Percentiles rank a stretch among this genome's conserved stretches.
Conservation (phyloP, 2,888 invertebrate species). For the Drosophila helvetica region DNA sequence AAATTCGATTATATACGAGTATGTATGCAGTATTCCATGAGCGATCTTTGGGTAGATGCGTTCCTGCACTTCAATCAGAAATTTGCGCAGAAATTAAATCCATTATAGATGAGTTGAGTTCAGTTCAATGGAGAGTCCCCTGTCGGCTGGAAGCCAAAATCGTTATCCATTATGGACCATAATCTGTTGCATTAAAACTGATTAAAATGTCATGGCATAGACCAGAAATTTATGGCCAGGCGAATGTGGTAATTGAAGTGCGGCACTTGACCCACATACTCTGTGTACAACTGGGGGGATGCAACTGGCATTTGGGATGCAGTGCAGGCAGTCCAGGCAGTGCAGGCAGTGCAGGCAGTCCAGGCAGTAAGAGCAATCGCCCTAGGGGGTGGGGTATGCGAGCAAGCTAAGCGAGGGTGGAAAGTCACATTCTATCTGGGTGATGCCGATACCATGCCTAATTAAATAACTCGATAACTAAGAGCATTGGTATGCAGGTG, state of each 20-base stretch:
- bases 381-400: no score
- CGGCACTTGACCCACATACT: constrained; percentile 55
- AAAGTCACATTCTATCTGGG: not conserved
- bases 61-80: constrained; percentile 24
- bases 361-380: constrained; percentile 22
- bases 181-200: constrained; percentile 49
- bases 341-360: not conserved
- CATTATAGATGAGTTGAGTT: constrained; percentile 52
- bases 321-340: not conserved
- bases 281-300: not conserved
- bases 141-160: not conserved
- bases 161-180: constrained; percentile 35
- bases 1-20: not conserved
- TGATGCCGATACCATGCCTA: constrained; percentile 44
- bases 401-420: no score
- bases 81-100: constrained; percentile 28
- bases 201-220: constrained; percentile 46
- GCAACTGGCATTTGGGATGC: constrained; percentile 37
- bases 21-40: no score
- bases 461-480: constrained; percentile 54
- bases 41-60: no score
- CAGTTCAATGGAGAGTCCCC: constrained; percentile 5
- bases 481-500: constrained; percentile 35
- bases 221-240: constrained; percentile 41
- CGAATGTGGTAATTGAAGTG: constrained; percentile 49